Conservation (phyloP, 2,113 vertebrate genomes). For the Riparia riparia region DNA sequence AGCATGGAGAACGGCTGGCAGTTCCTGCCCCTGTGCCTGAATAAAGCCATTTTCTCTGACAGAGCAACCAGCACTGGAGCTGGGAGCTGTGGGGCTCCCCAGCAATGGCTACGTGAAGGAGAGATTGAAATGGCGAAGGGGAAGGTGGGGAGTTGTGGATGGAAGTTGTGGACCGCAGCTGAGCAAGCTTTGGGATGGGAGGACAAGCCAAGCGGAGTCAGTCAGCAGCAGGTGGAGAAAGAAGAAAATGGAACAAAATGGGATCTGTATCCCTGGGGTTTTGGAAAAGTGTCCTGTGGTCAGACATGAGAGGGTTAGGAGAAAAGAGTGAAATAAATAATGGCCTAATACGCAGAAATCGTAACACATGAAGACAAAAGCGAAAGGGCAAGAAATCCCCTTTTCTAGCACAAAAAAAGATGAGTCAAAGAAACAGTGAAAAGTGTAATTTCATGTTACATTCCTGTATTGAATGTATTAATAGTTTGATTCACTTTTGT, state of each 20-base stretch:
- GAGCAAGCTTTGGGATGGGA: neutral
- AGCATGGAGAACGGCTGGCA: neutral
- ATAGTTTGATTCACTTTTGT: neutral
- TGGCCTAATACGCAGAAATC: neutral
- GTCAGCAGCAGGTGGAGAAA: neutral
- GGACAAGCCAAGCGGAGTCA: neutral
- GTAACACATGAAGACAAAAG: neutral
- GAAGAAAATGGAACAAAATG: neutral
- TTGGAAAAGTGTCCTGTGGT: neutral
- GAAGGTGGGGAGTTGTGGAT: neutral
- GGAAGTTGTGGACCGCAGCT: neutral
- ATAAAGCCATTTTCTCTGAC: neutral
- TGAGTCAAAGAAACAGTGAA: neutral
- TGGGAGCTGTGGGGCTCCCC: neutral
- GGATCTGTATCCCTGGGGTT: neutral
- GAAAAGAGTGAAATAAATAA: neutral
- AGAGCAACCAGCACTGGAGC: neutral
- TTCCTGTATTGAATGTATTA: neutral
- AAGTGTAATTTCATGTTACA: neutral
- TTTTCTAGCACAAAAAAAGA: neutral
- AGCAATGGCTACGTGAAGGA: fast-evolving
- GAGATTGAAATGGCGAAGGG: neutral
- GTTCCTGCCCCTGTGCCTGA: neutral
- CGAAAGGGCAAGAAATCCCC: neutral
- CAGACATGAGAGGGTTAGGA: neutral